Conservation (phyloP, 2,888 invertebrate species). For the Syrphus vitripennis region DNA sequence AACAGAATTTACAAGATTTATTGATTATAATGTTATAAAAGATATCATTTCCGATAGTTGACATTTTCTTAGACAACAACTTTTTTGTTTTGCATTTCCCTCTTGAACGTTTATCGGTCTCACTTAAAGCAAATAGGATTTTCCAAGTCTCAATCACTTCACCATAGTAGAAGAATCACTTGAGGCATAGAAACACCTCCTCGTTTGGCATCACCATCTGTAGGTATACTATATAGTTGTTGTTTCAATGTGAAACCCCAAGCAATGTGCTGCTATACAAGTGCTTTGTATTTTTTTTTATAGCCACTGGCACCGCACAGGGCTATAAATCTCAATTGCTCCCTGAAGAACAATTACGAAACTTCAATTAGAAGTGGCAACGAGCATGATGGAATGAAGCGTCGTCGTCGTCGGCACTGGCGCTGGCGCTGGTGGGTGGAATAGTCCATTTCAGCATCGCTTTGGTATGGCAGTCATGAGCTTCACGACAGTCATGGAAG, state of each 20-base stretch:
- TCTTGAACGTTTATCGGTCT: conserved; percentile 39
- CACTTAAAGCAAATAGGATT: conserved; percentile 36
- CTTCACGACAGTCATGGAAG: not conserved
- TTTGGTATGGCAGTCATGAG: not conserved
- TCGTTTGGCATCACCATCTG: not conserved
- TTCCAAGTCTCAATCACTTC: conserved; percentile 30
- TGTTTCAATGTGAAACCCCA: conserved; percentile 32
- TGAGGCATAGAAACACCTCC: conserved; percentile 33
- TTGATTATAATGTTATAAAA: conserved; percentile 21
- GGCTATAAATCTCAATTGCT: conserved; percentile 72
- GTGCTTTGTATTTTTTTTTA: not conserved
- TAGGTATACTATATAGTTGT: too few species aligned
- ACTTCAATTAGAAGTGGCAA: conserved; percentile 73
- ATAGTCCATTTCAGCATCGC: not conserved
- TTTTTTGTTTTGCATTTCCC: not conserved
- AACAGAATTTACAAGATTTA: not conserved
- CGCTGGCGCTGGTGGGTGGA: not conserved
- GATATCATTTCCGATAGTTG: conserved; percentile 18
- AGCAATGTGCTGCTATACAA: conserved; percentile 19
- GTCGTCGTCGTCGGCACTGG: not conserved
- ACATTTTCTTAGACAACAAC: conserved; percentile 4
- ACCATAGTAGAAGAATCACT: conserved; percentile 18
- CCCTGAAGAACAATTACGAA: conserved; percentile 73
- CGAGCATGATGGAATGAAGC: conserved; percentile 21
- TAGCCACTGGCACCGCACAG: conserved; percentile 25